Base-by-base conservation (phyloP, 1,140 invertebrate species). In the Calycopis cecrops region DNA sequence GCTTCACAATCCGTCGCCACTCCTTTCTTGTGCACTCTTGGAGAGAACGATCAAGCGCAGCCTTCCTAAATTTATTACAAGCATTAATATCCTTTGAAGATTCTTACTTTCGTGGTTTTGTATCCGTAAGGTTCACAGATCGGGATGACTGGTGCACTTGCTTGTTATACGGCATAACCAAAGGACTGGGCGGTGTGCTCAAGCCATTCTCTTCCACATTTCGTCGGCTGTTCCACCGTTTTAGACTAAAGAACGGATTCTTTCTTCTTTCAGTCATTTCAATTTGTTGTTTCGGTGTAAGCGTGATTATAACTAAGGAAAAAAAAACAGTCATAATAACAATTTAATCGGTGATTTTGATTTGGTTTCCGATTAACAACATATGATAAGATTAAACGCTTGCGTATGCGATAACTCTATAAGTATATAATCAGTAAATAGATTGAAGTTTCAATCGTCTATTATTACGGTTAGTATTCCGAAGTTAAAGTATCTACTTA, bases 201-300 rank as follows among this genome's bases (percentile, higher is more conserved):
- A 37, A 50, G 9, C 44, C 35, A 4, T 67, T 60, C 28, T 69
- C 64, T 2, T 55, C 49, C 44, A 16, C 33, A 38, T 16, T 58
- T 14, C 69, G 75, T 38, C 75, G 68, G 54, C 76, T 76, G 17
- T 76, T 75, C 71, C 71, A 79, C 33, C 77, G 59, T 48, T 77
- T 86, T 16, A 82, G 55, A 33, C 59, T 74, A 58, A 85, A 82
- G 49, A 86, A 77, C 8, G 67, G 65, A 16, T 74, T 82, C 37
- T 81, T 85, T 52, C 77, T 86, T 58, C 79, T 86, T 16, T 86
- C 79, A 35, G 74, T 67, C 83, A 86, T 85, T 28, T 59, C 62
- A 9, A 52, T 40, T 60, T 48, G 52, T 48, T 48, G n/a, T 12
- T 55, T 54, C 47, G 18, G 8, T 48, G 28, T 28, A 21, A 28